Evolutionary conservation across 2,888 invertebrate genomes (phyloP).

Genomic region (Bellardia bayeri): DNA sequence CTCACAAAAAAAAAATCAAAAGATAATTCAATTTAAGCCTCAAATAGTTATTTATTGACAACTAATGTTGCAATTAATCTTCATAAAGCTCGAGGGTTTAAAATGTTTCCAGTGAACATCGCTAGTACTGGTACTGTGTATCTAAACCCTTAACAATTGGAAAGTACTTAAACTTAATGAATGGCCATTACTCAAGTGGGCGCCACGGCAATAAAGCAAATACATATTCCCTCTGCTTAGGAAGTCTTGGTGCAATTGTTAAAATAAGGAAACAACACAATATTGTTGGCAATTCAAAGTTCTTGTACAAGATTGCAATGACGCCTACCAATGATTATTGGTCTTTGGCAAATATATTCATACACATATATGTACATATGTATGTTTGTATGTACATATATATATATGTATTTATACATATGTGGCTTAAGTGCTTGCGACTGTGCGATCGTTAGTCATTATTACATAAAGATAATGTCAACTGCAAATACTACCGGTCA

Average conservation of each 20-base stretch:
- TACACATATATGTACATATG: no score
- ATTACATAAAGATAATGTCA: slow-evolving; percentile 65
- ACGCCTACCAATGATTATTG: slow-evolving; percentile 52
- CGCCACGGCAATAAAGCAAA: slow-evolving; percentile 54
- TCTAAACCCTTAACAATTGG: not conserved
- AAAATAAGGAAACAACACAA: slow-evolving; percentile 46
- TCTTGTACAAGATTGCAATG: slow-evolving; percentile 21
- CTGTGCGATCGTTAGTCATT: slow-evolving; percentile 59
- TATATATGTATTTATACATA: no score
- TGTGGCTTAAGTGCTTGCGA: slow-evolving; percentile 20
- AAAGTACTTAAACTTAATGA: slow-evolving; percentile 22
- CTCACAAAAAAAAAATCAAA: no score
- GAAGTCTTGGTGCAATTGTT: slow-evolving; percentile 24
- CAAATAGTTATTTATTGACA: no score
- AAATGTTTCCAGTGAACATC: not conserved
- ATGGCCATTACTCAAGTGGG: slow-evolving; percentile 50
- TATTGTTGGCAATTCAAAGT: slow-evolving; percentile 55
- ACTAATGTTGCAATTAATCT: no score
- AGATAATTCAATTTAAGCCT: no score
- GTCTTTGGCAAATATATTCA: slow-evolving; percentile 33
- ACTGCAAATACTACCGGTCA: slow-evolving; percentile 64
- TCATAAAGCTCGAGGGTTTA: not conserved
- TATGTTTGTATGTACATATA: no score
- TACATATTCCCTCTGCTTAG: not conserved
- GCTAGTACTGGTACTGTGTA: not conserved